Evolutionary conservation across 2,113 vertebrate species (phyloP).

Genomic region (Nettapus auritus): DNA sequence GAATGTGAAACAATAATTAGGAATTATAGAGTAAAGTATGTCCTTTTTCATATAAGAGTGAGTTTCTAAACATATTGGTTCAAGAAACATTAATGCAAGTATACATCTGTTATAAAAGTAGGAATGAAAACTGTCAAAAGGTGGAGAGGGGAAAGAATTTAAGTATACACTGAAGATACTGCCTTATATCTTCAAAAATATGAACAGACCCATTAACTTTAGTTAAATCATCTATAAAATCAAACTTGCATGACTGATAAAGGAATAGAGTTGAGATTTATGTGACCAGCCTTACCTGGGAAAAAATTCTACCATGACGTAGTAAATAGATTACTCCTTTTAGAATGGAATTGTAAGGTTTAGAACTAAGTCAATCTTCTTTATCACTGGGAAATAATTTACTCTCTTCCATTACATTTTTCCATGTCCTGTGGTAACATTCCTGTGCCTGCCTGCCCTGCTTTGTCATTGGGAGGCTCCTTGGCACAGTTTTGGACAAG

Average conservation of each 20-base stretch:
- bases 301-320: not conserved
- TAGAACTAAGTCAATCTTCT: not conserved
- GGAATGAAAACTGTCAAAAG: not conserved
- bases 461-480: not conserved
- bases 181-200: not conserved
- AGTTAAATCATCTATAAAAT: not conserved
- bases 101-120: not conserved
- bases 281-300: not conserved
- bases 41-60: not conserved
- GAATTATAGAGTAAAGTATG: not conserved
- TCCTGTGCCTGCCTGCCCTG: not conserved
- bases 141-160: not conserved
- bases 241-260: not conserved
- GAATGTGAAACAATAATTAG: not conserved
- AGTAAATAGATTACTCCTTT: not conserved
- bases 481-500: not conserved
- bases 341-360: not conserved
- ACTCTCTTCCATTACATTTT: not conserved
- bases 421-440: not conserved
- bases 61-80: not conserved
- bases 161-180: not conserved
- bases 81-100: not conserved
- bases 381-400: not conserved
- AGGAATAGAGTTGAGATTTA: not conserved
- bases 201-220: not conserved